Percentiles rank a stretch among this genome's conserved stretches.
Conservation (phyloP, 2,888 invertebrate genomes). For the Cecidostiba fungosa region DNA sequence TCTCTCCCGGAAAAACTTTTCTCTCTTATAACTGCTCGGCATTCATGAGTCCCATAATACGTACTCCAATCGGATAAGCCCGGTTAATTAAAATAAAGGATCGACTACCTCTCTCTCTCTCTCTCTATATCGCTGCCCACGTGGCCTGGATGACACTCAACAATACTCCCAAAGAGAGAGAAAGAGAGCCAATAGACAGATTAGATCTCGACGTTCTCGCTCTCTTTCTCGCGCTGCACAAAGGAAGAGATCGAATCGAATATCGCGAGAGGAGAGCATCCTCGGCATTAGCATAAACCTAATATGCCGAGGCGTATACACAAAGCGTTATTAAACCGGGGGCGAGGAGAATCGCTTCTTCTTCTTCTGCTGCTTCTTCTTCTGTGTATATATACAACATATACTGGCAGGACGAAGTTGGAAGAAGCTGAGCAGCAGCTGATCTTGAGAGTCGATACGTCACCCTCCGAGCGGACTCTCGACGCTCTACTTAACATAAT, state of each 20-base stretch:
- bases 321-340: slow-evolving; percentile 78
- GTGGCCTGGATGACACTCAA: slow-evolving; percentile 55
- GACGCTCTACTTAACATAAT: slow-evolving; percentile 79
- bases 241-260: slow-evolving; percentile 44
- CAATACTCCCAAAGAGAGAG: slow-evolving; percentile 17
- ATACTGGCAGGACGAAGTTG: neutral
- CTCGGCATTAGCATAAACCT: slow-evolving; percentile 78
- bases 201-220: slow-evolving; percentile 68
- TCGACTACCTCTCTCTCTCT: neutral
- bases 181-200: slow-evolving; percentile 59
- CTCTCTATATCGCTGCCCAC: neutral
- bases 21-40: neutral
- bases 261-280: slow-evolving; percentile 66
- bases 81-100: slow-evolving; percentile 60
- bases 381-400: neutral
- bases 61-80: slow-evolving; percentile 53
- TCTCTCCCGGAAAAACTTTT: slow-evolving; percentile 41
- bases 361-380: neutral
- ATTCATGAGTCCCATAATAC: slow-evolving; percentile 15
- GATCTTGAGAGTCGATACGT: slow-evolving; percentile 73
- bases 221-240: slow-evolving; percentile 29
- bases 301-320: slow-evolving; percentile 75
- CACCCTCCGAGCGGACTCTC: slow-evolving; percentile 65
- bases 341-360: slow-evolving; percentile 63
- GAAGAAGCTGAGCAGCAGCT: slow-evolving; percentile 15